Evolutionary conservation across 2,797 vertebrate genomes (phyloP).

Genomic region (Vireo griseus): DNA sequence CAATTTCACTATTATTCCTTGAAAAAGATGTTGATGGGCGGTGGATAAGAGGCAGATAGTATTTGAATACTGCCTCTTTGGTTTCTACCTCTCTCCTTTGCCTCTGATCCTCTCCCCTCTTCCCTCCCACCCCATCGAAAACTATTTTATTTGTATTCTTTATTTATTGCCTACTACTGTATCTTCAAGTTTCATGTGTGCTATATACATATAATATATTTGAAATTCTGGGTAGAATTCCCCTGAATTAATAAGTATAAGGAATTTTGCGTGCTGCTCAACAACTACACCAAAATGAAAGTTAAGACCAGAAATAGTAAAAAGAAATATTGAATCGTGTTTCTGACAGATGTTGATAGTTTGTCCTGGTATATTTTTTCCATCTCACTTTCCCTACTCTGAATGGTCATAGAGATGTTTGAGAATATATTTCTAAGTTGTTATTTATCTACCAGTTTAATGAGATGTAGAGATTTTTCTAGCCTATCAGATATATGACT

Average conservation of each 20-base stretch:
- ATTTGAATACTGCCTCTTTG: not conserved
- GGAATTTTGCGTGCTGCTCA: not conserved
- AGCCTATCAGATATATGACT: not conserved
- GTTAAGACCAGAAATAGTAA: not conserved
- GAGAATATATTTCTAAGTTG: not conserved
- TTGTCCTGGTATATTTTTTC: not conserved
- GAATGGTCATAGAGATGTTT: not conserved
- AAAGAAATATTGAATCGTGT: not conserved
- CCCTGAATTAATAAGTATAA: not conserved
- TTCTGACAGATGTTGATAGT: not conserved
- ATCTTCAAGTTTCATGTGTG: not conserved
- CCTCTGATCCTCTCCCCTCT: not conserved
- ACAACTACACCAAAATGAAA: not conserved
- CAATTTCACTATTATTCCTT: not conserved
- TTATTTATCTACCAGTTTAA: not conserved
- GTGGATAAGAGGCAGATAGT: not conserved
- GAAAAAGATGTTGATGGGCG: not conserved
- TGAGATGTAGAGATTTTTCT: not conserved
- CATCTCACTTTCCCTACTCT: not conserved
- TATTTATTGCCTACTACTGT: not conserved
- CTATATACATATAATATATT: not conserved
- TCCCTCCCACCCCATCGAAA: not conserved
- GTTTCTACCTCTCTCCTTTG: not conserved
- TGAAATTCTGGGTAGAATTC: not conserved
- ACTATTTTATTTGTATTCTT: not conserved